Evolutionary conservation across 2,888 invertebrate species (phyloP).

Genomic region (Drosophila glabriapex): DNA sequence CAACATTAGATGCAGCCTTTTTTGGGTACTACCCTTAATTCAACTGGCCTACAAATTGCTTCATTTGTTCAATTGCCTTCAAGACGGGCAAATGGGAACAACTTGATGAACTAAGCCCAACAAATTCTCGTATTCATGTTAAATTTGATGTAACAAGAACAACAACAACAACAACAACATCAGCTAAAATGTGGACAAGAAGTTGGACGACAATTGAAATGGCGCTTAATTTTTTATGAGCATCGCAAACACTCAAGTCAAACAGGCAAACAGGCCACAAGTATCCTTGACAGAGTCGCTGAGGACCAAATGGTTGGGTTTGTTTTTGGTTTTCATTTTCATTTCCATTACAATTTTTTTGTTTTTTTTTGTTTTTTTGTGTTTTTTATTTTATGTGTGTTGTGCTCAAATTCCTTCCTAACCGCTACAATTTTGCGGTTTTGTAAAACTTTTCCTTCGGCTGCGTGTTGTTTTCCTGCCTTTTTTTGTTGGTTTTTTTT

Average conservation of each 20-base stretch:
- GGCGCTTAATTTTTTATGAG: constrained; percentile 78
- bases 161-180: constrained; percentile 8
- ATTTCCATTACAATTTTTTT: background rate
- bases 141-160: constrained; percentile 61
- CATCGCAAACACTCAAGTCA: constrained; percentile 78
- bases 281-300: constrained; percentile 67
- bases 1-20: background rate
- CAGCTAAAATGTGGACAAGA: constrained; percentile 29
- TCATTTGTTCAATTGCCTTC: constrained; percentile 57
- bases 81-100: constrained; percentile 18
- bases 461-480: constrained; percentile 50
- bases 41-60: constrained; percentile 72
- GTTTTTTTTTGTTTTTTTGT: constrained; percentile 9
- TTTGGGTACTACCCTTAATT: constrained; percentile 5
- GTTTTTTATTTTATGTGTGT: constrained; percentile 25
- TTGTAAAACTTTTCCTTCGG: constrained; percentile 70
- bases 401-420: constrained; percentile 52
- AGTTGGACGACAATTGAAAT: constrained; percentile 73
- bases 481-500: background rate
- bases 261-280: constrained; percentile 65
- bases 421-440: constrained; percentile 79
- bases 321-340: background rate
- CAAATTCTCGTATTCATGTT: constrained; percentile 62
- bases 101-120: constrained; percentile 44
- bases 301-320: constrained; percentile 33